phyloP scores from a whole-genome alignment of 2,797 vertebrate genomes.

The Aselliscus stoliczkanus region DNA sequence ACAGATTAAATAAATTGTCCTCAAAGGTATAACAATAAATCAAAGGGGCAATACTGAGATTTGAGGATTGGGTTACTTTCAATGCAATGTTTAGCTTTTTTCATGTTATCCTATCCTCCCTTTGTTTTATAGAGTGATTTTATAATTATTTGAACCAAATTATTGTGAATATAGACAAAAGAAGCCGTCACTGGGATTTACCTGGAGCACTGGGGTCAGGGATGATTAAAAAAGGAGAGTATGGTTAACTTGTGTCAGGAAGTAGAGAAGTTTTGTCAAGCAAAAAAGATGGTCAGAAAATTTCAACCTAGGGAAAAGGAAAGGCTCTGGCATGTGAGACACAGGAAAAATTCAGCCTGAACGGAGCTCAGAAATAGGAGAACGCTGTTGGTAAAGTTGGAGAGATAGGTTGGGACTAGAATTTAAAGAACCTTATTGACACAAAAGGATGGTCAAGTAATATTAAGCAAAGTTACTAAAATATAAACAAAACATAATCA shows the following conservation, averaged over 20 bases:
- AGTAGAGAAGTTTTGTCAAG: neutral
- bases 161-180: neutral
- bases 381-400: neutral
- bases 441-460: neutral
- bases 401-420: neutral
- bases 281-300: neutral
- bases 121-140: neutral
- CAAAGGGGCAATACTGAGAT: neutral
- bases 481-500: neutral
- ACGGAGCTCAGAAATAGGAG: neutral
- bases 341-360: neutral
- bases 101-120: neutral
- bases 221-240: neutral
- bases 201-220: neutral
- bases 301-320: neutral
- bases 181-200: neutral
- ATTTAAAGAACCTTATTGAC: neutral
- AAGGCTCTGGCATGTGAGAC: neutral
- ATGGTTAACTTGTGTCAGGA: neutral
- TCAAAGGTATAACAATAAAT: neutral
- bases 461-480: neutral
- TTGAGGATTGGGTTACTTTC: neutral
- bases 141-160: neutral
- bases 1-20: neutral
- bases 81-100: neutral